Base-by-base conservation (phyloP, 1,140 invertebrate genomes). In the Littorina saxatilis region DNA sequence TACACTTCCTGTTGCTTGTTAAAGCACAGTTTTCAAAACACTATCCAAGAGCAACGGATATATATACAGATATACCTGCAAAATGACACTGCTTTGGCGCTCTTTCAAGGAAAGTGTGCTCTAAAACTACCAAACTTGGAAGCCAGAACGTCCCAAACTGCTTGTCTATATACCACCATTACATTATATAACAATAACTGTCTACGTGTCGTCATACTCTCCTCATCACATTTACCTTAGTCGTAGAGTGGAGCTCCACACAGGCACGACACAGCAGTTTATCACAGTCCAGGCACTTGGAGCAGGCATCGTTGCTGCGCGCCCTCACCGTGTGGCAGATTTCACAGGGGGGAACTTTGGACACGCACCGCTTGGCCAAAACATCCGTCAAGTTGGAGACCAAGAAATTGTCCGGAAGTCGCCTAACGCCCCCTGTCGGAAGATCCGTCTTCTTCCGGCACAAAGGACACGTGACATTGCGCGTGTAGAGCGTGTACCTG, bases 271-370 rank as follows among this genome's bases (percentile, higher is more conserved):
- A 93, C 58, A 93, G 72, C 27, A 92, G 75, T 84, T 93, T 93
- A n/a, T 82, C 85, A 79, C 92, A 93, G 63, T 93, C 92, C 37
- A 93, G 81, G 85, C 92, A 93, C 81, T 92, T 92, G 23, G 88
- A 87, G 74, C 88, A 88, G 0, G 92, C 92, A 2, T 88, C 87
- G 43, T 87, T 88, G n/a, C 80, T 84, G 29, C 85, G 82, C 35
- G 82, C 61, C 40, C 86, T 68, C 1, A 87, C 84, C 1, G 80
- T 85, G 20, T 86, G 85, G 82, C 92, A 93, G 68, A 93, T 92
- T 81, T 93, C 92, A 82, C 92, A 93, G 4, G 87, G 87, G 7
- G 86, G 89, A 7, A 87, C 83, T 81, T 88, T 88, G 37, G 83
- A 83, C 3, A 87, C 81, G 35, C 81, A 86, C 55, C 87, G 82